These are phyloP conservation scores for Kryphioiulus occultus DNA, from an alignment of 2,888 invertebrate genomes.

Conservation along the genomic window DNA sequence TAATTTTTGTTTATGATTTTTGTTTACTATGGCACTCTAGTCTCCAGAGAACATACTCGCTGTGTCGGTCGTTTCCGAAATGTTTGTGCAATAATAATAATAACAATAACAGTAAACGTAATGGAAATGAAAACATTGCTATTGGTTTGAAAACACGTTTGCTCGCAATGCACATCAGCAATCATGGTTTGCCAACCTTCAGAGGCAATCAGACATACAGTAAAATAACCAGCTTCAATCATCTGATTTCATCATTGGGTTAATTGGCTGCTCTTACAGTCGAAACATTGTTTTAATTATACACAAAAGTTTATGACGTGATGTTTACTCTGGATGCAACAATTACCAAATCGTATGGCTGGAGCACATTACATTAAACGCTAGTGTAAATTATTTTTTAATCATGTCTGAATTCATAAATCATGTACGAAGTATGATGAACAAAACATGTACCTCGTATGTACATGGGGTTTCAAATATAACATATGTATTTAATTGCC, in stretches of 20 bases:
- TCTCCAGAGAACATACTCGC: background rate
- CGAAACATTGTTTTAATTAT: background rate
- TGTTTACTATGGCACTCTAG: background rate
- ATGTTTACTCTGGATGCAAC: background rate
- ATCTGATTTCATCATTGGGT: background rate
- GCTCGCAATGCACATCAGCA: background rate
- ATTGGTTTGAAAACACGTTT: background rate
- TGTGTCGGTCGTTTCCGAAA: background rate
- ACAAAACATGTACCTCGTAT: no score
- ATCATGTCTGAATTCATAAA: no score
- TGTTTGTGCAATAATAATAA: slow-evolving; percentile 2
- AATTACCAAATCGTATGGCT: background rate
- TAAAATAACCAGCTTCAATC: slow-evolving; percentile 3
- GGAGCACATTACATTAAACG: no score
- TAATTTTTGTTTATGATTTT: background rate
- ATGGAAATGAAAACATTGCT: background rate
- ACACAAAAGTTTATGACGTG: background rate
- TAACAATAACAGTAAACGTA: background rate
- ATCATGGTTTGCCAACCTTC: background rate
- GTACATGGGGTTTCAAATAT: no score
- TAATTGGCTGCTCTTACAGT: background rate
- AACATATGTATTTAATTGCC: no score
- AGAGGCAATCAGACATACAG: no score
- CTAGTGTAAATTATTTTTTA: no score
- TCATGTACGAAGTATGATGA: no score